These are phyloP conservation scores for Andrena flavipes DNA, from an alignment of 2,888 invertebrate species.

Conservation along the genomic window DNA sequence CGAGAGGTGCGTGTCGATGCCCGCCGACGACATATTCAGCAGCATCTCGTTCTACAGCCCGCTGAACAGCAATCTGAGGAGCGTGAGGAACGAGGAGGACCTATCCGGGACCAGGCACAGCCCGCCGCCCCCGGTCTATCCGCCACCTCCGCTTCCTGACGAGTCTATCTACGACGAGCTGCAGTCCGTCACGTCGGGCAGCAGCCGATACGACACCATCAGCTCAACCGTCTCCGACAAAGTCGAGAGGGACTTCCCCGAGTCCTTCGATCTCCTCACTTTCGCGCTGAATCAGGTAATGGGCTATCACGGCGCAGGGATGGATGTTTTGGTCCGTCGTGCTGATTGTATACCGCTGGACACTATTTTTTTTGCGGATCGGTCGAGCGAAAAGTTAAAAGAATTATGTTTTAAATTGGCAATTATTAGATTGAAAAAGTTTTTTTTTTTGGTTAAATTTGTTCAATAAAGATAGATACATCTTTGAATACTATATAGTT, in stretches of 20 bases:
- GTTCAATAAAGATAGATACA: no score
- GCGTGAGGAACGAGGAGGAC: conserved; percentile 78
- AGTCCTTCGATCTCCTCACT: conserved; percentile 75
- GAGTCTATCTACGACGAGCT: conserved; percentile 87
- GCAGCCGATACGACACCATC: conserved; percentile 82
- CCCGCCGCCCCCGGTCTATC: conserved; percentile 87
- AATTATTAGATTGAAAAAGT: no score
- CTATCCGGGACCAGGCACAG: conserved; percentile 77
- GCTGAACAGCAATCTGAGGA: conserved; percentile 74
- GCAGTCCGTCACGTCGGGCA: conserved; percentile 83
- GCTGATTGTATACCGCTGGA: no score
- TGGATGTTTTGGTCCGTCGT: no score
- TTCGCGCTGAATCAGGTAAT: conserved; percentile 72
- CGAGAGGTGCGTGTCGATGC: conserved; percentile 87
- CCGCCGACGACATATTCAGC: conserved; percentile 87
- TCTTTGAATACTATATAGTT: no score
- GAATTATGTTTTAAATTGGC: no score
- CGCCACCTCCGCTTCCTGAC: conserved; percentile 87
- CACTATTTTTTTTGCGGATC: no score
- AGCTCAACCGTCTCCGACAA: conserved; percentile 81
- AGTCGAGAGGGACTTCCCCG: conserved; percentile 85
- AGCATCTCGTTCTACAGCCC: conserved; percentile 89
- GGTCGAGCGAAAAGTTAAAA: no score
- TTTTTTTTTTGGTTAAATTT: no score
- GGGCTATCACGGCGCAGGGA: no score